Percentiles rank a stretch among this genome's conserved stretches.
These are phyloP conservation scores for Eulimnadia texana DNA, from an alignment of 1,140 invertebrate genomes.

Conservation along the genomic window DNA sequence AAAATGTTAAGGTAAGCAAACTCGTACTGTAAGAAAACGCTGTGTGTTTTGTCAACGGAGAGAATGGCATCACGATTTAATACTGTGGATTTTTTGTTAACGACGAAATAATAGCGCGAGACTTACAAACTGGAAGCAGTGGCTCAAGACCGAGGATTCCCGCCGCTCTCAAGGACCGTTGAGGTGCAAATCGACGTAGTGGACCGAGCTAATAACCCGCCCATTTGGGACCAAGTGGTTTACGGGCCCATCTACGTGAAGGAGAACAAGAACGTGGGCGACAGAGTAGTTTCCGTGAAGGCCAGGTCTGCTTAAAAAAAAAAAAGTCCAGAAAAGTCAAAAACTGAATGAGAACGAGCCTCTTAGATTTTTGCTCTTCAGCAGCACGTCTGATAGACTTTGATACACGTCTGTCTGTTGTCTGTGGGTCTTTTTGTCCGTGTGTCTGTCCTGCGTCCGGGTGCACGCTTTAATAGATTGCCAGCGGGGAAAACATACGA, in stretches of 20 bases:
- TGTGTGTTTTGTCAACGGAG: too few relatives aligned
- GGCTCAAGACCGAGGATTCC: conserved; percentile 89
- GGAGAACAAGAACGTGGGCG: conserved; percentile 90
- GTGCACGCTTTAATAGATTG: too few relatives aligned
- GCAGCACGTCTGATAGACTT: too few relatives aligned
- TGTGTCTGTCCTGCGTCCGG: too few relatives aligned
- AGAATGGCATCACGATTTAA: too few relatives aligned
- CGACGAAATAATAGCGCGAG: conserved; percentile 56
- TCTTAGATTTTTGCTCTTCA: too few relatives aligned
- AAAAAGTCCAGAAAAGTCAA: background rate
- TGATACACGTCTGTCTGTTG: background rate
- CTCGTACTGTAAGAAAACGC: too few relatives aligned
- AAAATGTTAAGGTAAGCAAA: too few relatives aligned
- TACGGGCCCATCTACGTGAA: conserved; percentile 93
- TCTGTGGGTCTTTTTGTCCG: background rate
- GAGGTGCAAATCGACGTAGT: conserved; percentile 95
- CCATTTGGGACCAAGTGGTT: conserved; percentile 86
- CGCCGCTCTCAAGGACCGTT: conserved; percentile 80
- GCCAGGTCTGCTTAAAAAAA: conserved; percentile 64
- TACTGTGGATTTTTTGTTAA: background rate
- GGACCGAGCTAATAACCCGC: conserved; percentile 91
- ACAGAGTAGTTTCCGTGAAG: conserved; percentile 92
- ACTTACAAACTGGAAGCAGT: conserved; percentile 92
- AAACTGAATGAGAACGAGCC: too few relatives aligned
- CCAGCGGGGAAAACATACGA: too few relatives aligned